Base-by-base conservation (phyloP, 2,113 vertebrate genomes). In the Oreochromis tanganicae region DNA sequence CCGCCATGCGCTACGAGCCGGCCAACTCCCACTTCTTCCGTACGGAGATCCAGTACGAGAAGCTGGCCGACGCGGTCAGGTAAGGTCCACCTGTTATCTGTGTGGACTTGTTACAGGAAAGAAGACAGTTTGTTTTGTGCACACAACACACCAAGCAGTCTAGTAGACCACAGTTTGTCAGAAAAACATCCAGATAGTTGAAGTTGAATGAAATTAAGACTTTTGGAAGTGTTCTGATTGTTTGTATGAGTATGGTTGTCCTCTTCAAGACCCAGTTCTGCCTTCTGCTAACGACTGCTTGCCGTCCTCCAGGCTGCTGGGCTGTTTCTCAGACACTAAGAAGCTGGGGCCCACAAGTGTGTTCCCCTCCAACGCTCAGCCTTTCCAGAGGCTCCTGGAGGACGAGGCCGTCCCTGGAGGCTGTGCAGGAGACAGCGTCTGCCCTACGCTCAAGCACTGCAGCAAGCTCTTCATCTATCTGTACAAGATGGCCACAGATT, bases 41-140 rank as follows among this genome's bases (percentile, higher is more conserved):
- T 94, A 99, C 98, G 3, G 99, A 99, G 95, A 98, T 99, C 95
- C 98, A 99, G 96, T 99, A 99, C 17, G 99, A 99, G 95, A 99
- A 99, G 94, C 96, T 99, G 95, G 98, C 99, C 1, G 98, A 99
- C 78, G 99, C 98, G 0, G 97, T 99, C 16, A 95, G 95, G 95
- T 96, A 24, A 66, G 68, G 0, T 7, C 21, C 1, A 14, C 43
- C 29, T 75, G 24, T 75, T 46, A 6, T 24, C 9, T 55, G 4
- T 21, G 5, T 11, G 52, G 4, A 16, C 13, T 46, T 46, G 41
- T 43, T 43, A 43, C 11, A 36, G 59, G 32, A n/a, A 63, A 36
- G 59, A 36, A 63, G n/a, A 1, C n/a, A 1, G 27, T 17, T 43
- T 46, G 38, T 9, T 73, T 27, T 46, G 38, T 29, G 9, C 14